These are phyloP conservation scores for Urocynchramus pylzowi DNA, from an alignment of 2,113 vertebrate genomes.

Conservation along the genomic window DNA sequence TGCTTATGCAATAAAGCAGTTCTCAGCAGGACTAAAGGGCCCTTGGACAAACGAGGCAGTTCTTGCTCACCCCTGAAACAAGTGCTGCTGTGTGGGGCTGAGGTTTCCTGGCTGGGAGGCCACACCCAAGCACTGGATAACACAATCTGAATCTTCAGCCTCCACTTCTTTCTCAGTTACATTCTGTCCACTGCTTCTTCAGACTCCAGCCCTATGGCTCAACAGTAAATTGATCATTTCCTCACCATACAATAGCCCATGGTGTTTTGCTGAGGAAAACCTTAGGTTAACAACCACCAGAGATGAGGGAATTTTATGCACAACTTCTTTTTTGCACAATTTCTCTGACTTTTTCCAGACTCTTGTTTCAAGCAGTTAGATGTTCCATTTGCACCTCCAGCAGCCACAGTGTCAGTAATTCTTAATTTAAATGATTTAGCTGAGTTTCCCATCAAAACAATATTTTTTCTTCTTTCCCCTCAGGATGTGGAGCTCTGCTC, in stretches of 20 bases:
- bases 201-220: background rate
- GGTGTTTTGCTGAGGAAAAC: background rate
- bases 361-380: background rate
- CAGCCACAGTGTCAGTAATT: conserved; percentile 39
- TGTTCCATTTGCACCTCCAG: conserved; percentile 36
- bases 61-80: background rate
- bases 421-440: conserved; percentile 55
- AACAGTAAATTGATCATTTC: background rate
- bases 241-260: background rate
- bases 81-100: background rate
- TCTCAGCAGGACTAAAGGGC: background rate
- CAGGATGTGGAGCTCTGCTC: conserved; percentile 32
- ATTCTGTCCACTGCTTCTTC: background rate
- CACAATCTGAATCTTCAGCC: background rate
- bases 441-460: conserved; percentile 30
- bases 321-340: background rate
- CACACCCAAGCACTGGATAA: background rate
- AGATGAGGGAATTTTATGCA: background rate
- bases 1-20: background rate
- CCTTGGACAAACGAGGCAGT: background rate
- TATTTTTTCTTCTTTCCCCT: conserved; percentile 26
- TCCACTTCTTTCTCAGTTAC: background rate
- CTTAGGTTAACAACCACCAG: background rate
- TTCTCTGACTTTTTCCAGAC: conserved; percentile 4
- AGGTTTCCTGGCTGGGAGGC: background rate